phyloP scores from a whole-genome alignment of 1,140 invertebrate species.

The Drosophila sturtevanti region DNA sequence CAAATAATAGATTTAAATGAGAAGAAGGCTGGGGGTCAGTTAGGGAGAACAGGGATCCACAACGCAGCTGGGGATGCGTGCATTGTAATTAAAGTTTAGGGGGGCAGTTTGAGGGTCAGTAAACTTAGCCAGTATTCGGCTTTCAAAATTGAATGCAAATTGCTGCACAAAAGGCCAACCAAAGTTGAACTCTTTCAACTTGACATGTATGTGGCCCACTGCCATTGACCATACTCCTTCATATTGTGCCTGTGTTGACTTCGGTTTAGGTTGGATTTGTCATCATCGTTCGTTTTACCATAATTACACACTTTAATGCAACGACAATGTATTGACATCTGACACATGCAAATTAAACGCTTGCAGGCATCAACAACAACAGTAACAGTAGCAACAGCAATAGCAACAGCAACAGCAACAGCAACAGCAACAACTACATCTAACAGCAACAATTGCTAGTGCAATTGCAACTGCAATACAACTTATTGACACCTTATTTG shows the following conservation, averaged over 20 bases:
- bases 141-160: slow-evolving; percentile 39
- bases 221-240: not conserved
- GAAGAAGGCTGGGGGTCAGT: slow-evolving; percentile 33
- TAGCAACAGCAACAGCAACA: not conserved
- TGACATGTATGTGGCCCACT: slow-evolving; percentile 38
- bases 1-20: slow-evolving; percentile 81
- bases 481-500: slow-evolving; percentile 80
- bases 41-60: not conserved
- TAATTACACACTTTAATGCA: slow-evolving; percentile 64
- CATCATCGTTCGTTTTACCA: slow-evolving; percentile 49
- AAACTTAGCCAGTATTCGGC: no score
- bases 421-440: not conserved
- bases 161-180: slow-evolving; percentile 39
- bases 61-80: slow-evolving; percentile 24
- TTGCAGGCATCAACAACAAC: slow-evolving; percentile 47
- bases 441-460: not conserved
- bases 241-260: slow-evolving; percentile 31
- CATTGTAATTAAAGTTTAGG: slow-evolving; percentile 56
- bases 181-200: slow-evolving; percentile 37
- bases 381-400: not conserved
- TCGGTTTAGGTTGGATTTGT: slow-evolving; percentile 32
- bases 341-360: slow-evolving; percentile 80
- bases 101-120: slow-evolving; percentile 20
- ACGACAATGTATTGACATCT: slow-evolving; percentile 70
- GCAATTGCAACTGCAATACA: slow-evolving; percentile 25